Evolutionary conservation across 2,888 invertebrate species (phyloP).

Genomic region (Tetanocera ferruginea): DNA sequence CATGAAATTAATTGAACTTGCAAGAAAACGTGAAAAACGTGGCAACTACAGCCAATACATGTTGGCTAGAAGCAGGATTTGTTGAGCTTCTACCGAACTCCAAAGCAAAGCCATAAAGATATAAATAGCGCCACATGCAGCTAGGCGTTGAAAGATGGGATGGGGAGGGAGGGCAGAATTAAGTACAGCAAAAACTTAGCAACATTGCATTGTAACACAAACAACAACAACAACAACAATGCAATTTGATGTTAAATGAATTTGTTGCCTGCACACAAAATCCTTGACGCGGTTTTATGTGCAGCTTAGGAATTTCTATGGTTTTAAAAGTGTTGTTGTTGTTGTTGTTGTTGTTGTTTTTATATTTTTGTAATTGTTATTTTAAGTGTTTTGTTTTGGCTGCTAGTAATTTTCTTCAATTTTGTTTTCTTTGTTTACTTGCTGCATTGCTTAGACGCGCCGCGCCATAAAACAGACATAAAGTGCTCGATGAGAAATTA

Average conservation of each 20-base stretch:
- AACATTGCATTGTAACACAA: neutral
- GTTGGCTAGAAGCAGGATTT: neutral
- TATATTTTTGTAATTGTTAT: conserved; percentile 7
- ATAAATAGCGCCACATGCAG: neutral
- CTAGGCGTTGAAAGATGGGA: too few species aligned
- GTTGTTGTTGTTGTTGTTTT: conserved; percentile 9
- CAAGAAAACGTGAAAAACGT: conserved; percentile 36
- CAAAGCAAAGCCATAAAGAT: neutral
- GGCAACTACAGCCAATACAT: neutral
- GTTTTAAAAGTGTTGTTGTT: neutral
- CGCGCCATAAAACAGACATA: neutral
- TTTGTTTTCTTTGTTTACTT: neutral
- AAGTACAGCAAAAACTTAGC: neutral
- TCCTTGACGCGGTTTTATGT: conserved; percentile 4
- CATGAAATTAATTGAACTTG: conserved; percentile 67
- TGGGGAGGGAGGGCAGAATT: neutral
- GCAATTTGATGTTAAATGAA: conserved; percentile 32
- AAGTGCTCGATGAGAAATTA: neutral
- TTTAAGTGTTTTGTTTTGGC: neutral
- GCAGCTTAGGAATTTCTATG: neutral
- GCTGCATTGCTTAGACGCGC: neutral
- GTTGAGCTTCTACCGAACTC: neutral
- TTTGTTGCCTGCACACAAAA: conserved; percentile 27
- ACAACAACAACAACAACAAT: neutral
- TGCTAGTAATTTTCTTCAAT: neutral